Conservation (phyloP, 2,113 vertebrate species). For the Puntigrus tetrazona region DNA sequence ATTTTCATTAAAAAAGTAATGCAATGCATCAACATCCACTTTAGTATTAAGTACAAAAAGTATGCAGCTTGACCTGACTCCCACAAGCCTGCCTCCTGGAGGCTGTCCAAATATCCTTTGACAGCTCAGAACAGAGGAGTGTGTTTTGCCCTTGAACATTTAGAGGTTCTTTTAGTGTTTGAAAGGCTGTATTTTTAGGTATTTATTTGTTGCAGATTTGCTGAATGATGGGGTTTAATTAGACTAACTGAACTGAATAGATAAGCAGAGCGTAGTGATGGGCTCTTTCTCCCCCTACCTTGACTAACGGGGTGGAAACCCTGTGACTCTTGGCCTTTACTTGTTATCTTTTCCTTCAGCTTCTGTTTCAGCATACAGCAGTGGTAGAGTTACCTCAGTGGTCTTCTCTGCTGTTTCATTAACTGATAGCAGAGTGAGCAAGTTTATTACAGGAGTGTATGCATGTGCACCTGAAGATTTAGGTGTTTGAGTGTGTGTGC, state of each 20-base stretch:
- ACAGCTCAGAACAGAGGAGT: not conserved
- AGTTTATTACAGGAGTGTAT: conserved; percentile 40
- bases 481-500: not conserved
- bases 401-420: conserved; percentile 68
- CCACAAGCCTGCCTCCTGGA: not conserved
- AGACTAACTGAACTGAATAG: not conserved
- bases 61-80: not conserved
- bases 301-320: conserved; percentile 48
- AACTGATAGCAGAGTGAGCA: conserved; percentile 48
- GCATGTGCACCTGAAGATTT: not conserved
- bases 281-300: not conserved
- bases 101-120: not conserved
- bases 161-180: not conserved
- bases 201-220: not conserved
- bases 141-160: conserved; percentile 11
- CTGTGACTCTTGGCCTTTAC: conserved; percentile 57
- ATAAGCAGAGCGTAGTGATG: not conserved
- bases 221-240: conserved; percentile 1
- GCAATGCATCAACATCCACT: not conserved
- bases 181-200: not conserved
- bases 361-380: conserved; percentile 69
- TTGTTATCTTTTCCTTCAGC: conserved; percentile 64
- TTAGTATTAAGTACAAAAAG: not conserved
- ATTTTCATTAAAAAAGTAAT: not conserved
- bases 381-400: conserved; percentile 67